Evolutionary conservation across 2,113 vertebrate species (phyloP).

Genomic region (Ctenomys sociabilis): DNA sequence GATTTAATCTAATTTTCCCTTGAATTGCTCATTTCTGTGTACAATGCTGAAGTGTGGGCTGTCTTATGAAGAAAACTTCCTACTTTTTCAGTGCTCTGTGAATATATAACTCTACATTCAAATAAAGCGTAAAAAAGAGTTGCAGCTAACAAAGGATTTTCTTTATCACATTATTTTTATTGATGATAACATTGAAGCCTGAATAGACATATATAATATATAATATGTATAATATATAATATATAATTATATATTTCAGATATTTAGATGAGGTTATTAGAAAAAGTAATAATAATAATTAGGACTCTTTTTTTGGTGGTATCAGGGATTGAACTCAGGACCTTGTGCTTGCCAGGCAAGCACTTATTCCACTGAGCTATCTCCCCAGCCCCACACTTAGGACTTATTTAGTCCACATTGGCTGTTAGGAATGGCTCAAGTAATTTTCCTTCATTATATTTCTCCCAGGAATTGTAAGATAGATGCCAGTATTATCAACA

Average conservation of each 20-base stretch:
- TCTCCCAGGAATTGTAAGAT: not conserved
- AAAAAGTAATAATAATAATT: slow-evolving; percentile 26
- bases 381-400: no score
- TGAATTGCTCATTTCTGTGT: slow-evolving; percentile 63
- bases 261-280: slow-evolving; percentile 53
- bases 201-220: slow-evolving; percentile 27
- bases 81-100: slow-evolving; percentile 13
- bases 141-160: slow-evolving; percentile 29
- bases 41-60: slow-evolving; percentile 26
- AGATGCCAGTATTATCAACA: not conserved
- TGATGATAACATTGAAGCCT: slow-evolving; percentile 41
- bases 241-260: not conserved
- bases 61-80: slow-evolving; percentile 47
- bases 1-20: slow-evolving; percentile 75
- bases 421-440: slow-evolving; percentile 31
- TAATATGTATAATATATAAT: no score
- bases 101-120: not conserved
- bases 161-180: not conserved
- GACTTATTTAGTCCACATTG: not conserved
- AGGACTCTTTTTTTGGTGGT: no score
- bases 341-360: no score
- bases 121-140: slow-evolving; percentile 43
- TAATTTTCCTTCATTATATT: slow-evolving; percentile 23
- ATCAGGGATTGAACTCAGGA: no score
- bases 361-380: no score